Conservation (phyloP, 2,888 invertebrate species). For the Lasioglossum figueresi region DNA sequence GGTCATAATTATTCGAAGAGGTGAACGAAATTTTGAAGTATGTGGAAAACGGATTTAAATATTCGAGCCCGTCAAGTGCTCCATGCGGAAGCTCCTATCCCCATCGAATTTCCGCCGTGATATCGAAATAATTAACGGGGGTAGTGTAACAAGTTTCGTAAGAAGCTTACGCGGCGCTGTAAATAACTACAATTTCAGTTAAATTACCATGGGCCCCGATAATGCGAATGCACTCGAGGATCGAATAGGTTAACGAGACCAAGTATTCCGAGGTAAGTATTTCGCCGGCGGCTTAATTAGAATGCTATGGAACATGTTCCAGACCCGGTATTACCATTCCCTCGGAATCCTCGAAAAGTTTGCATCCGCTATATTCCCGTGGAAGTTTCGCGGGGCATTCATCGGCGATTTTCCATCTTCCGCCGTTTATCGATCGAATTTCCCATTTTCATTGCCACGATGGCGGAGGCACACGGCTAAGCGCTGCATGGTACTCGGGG, state of each 20-base stretch:
- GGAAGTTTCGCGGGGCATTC: conserved; percentile 33
- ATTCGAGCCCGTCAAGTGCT: neutral
- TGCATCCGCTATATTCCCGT: conserved; percentile 21
- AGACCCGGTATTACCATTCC: conserved; percentile 30
- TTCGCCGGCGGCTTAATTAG: conserved; percentile 47
- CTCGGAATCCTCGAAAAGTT: conserved; percentile 41
- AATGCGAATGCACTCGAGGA: conserved; percentile 43
- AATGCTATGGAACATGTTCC: conserved; percentile 41
- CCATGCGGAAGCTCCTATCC: neutral
- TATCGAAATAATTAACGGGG: conserved; percentile 40
- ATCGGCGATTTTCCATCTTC: conserved; percentile 16
- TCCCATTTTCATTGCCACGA: neutral
- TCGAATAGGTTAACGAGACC: conserved; percentile 41
- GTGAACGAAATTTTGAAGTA: neutral
- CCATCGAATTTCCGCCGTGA: neutral
- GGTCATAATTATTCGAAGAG: neutral
- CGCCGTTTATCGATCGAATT: conserved; percentile 11
- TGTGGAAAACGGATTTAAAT: neutral
- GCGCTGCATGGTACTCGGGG: neutral
- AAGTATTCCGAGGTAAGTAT: conserved; percentile 38
- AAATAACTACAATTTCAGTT: conserved; percentile 48
- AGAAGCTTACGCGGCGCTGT: conserved; percentile 34
- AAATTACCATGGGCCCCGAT: conserved; percentile 49
- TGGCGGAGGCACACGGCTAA: neutral
- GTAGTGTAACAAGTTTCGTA: conserved; percentile 28